These are phyloP conservation scores for Callionymus lyra DNA, from an alignment of 2,113 vertebrate genomes.

Conservation along the genomic window DNA sequence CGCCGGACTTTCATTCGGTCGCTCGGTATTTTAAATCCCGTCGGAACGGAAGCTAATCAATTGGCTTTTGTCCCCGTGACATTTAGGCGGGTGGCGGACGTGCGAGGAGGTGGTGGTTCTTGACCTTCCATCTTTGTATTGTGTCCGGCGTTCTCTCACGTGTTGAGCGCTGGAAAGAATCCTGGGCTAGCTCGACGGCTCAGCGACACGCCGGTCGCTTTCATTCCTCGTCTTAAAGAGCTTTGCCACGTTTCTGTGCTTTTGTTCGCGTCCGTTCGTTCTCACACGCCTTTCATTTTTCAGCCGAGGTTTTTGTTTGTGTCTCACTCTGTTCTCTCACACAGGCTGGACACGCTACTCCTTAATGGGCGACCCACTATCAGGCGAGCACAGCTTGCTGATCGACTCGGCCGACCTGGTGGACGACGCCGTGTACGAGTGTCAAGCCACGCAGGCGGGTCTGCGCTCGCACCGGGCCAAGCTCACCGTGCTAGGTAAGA, in stretches of 20 bases:
- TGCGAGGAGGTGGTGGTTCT: constrained; percentile 38
- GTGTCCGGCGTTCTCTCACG: constrained; percentile 54
- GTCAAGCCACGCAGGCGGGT: constrained; percentile 82
- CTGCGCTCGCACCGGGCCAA: constrained; percentile 80
- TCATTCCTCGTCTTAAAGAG: constrained; percentile 39
- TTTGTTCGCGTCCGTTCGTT: constrained; percentile 45
- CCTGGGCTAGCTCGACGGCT: constrained; percentile 26
- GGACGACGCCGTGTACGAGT: constrained; percentile 83
- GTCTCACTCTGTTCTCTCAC: constrained; percentile 38
- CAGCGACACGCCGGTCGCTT: constrained; percentile 34
- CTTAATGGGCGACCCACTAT: constrained; percentile 73
- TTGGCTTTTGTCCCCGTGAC: constrained; percentile 62
- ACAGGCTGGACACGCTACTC: constrained; percentile 85
- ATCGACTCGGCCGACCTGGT: constrained; percentile 77
- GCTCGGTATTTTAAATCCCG: constrained; percentile 62
- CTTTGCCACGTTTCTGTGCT: constrained; percentile 27
- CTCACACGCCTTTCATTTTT: constrained; percentile 38
- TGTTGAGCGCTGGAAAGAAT: constrained; percentile 37
- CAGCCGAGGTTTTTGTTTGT: constrained; percentile 40
- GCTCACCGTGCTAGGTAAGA: constrained; percentile 79
- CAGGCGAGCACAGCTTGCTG: constrained; percentile 81
- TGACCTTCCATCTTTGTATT: constrained; percentile 53
- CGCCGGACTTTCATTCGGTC: constrained; percentile 58
- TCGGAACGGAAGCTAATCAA: constrained; percentile 62
- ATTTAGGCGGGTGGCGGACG: constrained; percentile 57